Evolutionary conservation across 2,888 invertebrate genomes (phyloP).

Genomic region (Euspilapteryx auroguttella): DNA sequence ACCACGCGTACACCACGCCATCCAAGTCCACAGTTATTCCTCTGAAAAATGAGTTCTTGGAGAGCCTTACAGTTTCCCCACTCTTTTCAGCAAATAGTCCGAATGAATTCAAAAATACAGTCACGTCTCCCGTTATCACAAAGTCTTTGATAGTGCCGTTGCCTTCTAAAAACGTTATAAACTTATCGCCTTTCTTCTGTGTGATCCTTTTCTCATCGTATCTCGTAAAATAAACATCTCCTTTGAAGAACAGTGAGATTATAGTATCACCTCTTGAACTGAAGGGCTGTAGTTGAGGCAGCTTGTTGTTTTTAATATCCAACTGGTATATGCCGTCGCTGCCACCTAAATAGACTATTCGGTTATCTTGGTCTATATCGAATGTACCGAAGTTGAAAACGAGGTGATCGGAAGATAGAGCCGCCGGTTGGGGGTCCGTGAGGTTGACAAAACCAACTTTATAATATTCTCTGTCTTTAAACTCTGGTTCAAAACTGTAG

Average conservation of each 20-base stretch:
- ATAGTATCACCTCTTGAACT: conserved; percentile 35
- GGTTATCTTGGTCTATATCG: conserved; percentile 34
- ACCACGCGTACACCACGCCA: conserved; percentile 35
- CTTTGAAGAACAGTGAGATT: conserved; percentile 26
- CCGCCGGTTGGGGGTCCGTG: conserved; percentile 13
- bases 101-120: conserved; percentile 23
- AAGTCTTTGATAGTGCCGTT: conserved; percentile 25
- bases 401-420: conserved; percentile 16
- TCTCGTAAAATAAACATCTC: conserved; percentile 29
- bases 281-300: conserved; percentile 22
- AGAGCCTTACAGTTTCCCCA: conserved; percentile 17
- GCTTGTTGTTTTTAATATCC: conserved; percentile 16
- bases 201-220: conserved; percentile 21
- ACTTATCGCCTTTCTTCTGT: conserved; percentile 12
- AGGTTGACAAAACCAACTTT: conserved; percentile 35
- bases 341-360: conserved; percentile 32
- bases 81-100: conserved; percentile 30
- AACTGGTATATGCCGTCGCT: conserved; percentile 30
- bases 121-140: conserved; percentile 27
- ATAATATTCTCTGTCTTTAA: conserved; percentile 30
- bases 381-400: conserved; percentile 36
- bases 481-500: conserved; percentile 35
- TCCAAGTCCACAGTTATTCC: conserved; percentile 33
- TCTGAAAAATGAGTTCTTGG: conserved; percentile 32
- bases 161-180: background rate